These are phyloP conservation scores for Cynopterus brachyotis DNA, from an alignment of 2,113 vertebrate genomes.

Conservation along the genomic window DNA sequence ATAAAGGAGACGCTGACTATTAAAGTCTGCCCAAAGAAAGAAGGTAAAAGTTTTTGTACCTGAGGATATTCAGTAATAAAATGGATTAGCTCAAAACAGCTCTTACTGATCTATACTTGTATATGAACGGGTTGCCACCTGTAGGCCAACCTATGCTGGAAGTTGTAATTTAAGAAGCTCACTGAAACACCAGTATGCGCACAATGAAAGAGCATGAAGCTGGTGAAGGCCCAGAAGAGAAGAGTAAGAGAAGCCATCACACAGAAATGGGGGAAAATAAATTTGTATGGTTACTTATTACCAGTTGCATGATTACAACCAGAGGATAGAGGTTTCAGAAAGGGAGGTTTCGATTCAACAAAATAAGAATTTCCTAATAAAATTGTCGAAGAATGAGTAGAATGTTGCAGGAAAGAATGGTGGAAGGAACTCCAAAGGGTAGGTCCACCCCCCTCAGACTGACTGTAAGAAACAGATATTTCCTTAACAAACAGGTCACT, in stretches of 20 bases:
- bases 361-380: neutral
- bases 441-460: neutral
- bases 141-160: neutral
- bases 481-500: neutral
- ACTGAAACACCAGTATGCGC: accelerated
- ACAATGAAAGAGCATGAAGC: neutral
- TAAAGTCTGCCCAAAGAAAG: neutral
- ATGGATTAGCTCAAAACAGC: neutral
- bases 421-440: neutral
- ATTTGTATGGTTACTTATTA: neutral
- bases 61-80: neutral
- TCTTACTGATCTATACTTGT: neutral
- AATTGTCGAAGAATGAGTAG: neutral
- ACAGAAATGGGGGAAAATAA: neutral
- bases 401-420: neutral
- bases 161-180: neutral
- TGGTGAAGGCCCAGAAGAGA: neutral
- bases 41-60: neutral
- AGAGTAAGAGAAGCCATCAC: neutral
- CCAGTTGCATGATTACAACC: accelerated
- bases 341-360: neutral
- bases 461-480: neutral
- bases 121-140: neutral
- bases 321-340: neutral
- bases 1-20: neutral